These are phyloP conservation scores for Trypoxylus dichotomus DNA, from an alignment of 1,140 invertebrate genomes.

Conservation along the genomic window DNA sequence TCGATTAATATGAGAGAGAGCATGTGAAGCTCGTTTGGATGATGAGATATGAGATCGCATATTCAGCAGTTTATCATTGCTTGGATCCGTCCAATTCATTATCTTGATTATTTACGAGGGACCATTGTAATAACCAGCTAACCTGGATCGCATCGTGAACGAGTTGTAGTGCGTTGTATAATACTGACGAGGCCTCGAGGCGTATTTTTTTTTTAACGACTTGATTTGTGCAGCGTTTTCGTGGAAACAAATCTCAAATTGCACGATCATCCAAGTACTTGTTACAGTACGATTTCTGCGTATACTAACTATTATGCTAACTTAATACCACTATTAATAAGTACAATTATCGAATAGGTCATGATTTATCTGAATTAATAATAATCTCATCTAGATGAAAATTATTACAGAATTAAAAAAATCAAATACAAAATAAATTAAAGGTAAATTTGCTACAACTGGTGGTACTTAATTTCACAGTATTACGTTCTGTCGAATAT, in stretches of 20 bases:
- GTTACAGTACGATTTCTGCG: too few relatives aligned
- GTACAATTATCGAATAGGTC: too few relatives aligned
- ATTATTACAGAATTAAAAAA: too few relatives aligned
- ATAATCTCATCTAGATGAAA: too few relatives aligned
- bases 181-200: neutral
- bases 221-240: neutral
- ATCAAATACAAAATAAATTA: too few relatives aligned
- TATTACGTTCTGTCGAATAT: too few relatives aligned
- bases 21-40: conserved; percentile 41
- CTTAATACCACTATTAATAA: too few relatives aligned
- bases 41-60: conserved; percentile 39
- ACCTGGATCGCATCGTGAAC: conserved; percentile 27
- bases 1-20: conserved; percentile 44
- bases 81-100: conserved; percentile 39
- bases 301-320: too few relatives aligned
- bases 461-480: too few relatives aligned
- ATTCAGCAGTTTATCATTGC: conserved; percentile 39
- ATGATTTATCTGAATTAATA: too few relatives aligned
- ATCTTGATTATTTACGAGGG: conserved; percentile 38
- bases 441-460: too few relatives aligned
- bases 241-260: neutral
- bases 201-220: neutral
- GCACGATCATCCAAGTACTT: too few relatives aligned
- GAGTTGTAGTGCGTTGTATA: conserved; percentile 15
- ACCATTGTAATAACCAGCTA: conserved; percentile 30